Conservation (phyloP, 1,140 invertebrate species). For the silkworm (Bombyx mori) region ASM3026992v2 NC_085132.1:3756501-3757000, state of each 20-base stretch:
- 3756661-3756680: slow-evolving; percentile 53
- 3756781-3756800: slow-evolving; percentile 73
- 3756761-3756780: slow-evolving; percentile 58
- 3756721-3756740: slow-evolving; percentile 48
- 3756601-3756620: slow-evolving; percentile 30
- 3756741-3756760: slow-evolving; percentile 43
- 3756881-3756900: slow-evolving; percentile 19
- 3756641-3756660: slow-evolving; percentile 33
- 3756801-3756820: slow-evolving; percentile 81
- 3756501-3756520: slow-evolving; percentile 37
- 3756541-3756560: slow-evolving; percentile 41
- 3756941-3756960: no score
- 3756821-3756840: slow-evolving; percentile 79
- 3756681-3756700: slow-evolving; percentile 52
- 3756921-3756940: background rate
- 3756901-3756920: slow-evolving; percentile 9
- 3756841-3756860: slow-evolving; percentile 54
- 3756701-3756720: slow-evolving; percentile 62
- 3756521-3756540: slow-evolving; percentile 49
- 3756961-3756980: background rate
- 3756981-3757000: background rate
- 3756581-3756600: slow-evolving; percentile 40
- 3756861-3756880: slow-evolving; percentile 41
- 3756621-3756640: slow-evolving; percentile 36
- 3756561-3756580: slow-evolving; percentile 33